These are phyloP conservation scores for Champsocephalus gunnari DNA, from an alignment of 2,797 vertebrate genomes.

Conservation along the genomic window DNA sequence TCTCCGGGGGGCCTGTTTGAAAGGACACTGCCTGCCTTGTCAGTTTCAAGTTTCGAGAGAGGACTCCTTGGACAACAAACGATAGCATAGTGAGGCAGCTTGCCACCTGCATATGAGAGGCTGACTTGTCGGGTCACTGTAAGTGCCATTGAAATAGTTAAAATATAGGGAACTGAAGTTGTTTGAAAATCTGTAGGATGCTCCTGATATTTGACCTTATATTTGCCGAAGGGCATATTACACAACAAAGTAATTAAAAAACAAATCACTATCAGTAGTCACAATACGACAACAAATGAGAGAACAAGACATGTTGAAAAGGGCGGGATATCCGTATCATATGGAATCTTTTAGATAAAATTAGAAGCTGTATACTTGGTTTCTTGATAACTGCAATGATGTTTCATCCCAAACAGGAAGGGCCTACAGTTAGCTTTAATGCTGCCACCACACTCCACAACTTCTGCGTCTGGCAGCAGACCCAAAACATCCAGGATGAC, in stretches of 20 bases:
- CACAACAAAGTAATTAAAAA: not conserved
- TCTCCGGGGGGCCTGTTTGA: conserved; percentile 46
- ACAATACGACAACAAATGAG: not conserved
- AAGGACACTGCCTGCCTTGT: conserved; percentile 72
- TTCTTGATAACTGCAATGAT: not conserved
- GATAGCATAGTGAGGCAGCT: conserved; percentile 33
- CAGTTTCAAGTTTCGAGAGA: conserved; percentile 59
- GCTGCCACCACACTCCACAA: conserved; percentile 94
- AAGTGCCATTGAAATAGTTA: conserved; percentile 5
- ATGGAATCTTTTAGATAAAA: not conserved
- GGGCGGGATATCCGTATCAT: too few relatives aligned
- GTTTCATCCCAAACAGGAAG: conserved; percentile 85
- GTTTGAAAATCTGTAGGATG: not conserved
- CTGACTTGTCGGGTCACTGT: conserved; percentile 3
- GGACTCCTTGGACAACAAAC: conserved; percentile 55
- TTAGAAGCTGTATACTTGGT: not conserved
- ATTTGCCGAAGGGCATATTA: not conserved
- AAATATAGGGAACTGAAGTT: conserved; percentile 4
- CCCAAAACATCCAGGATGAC: conserved; percentile 92
- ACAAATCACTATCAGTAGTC: not conserved
- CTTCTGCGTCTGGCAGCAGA: conserved; percentile 97
- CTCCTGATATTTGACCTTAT: not conserved
- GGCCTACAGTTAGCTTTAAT: conserved; percentile 93
- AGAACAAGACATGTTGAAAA: not conserved
- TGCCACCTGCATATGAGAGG: conserved; percentile 57